Base-by-base conservation (phyloP, 2,113 vertebrate species). In the Crocuta crocuta region DNA sequence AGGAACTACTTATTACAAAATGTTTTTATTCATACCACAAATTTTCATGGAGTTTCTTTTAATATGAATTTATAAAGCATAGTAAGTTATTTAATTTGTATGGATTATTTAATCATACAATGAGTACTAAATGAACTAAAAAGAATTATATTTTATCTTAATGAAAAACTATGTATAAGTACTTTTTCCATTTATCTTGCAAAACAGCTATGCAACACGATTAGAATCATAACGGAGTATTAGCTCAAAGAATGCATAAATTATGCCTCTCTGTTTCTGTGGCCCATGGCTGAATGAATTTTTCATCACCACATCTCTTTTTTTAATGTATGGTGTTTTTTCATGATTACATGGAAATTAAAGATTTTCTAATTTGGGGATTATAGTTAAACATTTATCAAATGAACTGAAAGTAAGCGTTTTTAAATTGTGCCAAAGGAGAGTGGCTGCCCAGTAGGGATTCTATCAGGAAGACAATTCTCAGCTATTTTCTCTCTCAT, bases 91-190 rank as follows among this genome's bases (percentile, higher is more conserved):
- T 96, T 93, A 10, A 81, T 94, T 91, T 95, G 33, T 48, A 61
- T 96, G 6, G 23, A 68, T 78, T 96, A 93, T 79, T n/a, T 83
- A 43, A 74, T 43, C n/a, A 68, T 35, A 19, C 12, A 93, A 48
- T 53, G 23, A 92, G 83, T 83, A 83, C 48, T 71, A 89, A 6
- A 35, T 73, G 11, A n/a, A 5, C 28, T 4, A 82, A 68, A 76
- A 1, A 97, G 45, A 97, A 58, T 39, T 66, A 7, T 78, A 73
- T 97, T 96, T 95, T 97, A n/a, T 61, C 19, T 45, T 71, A 39
- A 33, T 90, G 17, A 28, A 31, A 95, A 87, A 66, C 70, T 95
- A 10, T 66, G 12, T 10, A 35, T 58, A 45, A 81, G 21, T 43
- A 43, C 21, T 80, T 95, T 83, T 39, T n/a, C 26, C 39, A 80